Conservation (phyloP, 2,113 vertebrate species). For the Talpa occidentalis region DNA sequence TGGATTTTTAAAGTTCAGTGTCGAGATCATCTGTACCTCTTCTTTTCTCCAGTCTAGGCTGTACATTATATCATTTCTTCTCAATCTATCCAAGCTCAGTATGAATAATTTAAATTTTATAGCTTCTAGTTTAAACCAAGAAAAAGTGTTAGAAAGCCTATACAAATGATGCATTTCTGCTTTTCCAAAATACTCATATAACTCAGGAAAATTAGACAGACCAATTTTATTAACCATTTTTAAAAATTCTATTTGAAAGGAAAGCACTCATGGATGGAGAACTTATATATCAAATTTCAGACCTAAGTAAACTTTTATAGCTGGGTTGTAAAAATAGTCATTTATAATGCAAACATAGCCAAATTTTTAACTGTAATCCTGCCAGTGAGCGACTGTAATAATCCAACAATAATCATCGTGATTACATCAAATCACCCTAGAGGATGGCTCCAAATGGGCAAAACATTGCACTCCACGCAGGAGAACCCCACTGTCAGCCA, state of each 20-base stretch:
- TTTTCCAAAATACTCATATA: slow-evolving; percentile 83
- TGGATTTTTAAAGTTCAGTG: slow-evolving; percentile 72
- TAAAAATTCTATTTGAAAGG: slow-evolving; percentile 81
- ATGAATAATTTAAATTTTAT: slow-evolving; percentile 58
- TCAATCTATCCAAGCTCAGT: slow-evolving; percentile 36
- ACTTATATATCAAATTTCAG: slow-evolving; percentile 86
- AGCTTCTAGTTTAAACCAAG: slow-evolving; percentile 77
- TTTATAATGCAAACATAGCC: slow-evolving; percentile 85
- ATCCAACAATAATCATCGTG: slow-evolving; percentile 83
- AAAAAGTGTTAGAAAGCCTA: slow-evolving; percentile 66
- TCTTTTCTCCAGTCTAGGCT: not conserved
- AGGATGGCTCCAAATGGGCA: slow-evolving; percentile 78
- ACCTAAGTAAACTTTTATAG: slow-evolving; percentile 86
- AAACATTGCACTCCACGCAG: slow-evolving; percentile 75
- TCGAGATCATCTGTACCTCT: slow-evolving; percentile 2
- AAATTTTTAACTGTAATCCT: slow-evolving; percentile 85
- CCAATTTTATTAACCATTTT: slow-evolving; percentile 82
- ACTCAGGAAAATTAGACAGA: slow-evolving; percentile 82
- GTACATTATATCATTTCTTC: not conserved
- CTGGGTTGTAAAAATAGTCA: slow-evolving; percentile 85
- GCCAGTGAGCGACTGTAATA: slow-evolving; percentile 83
- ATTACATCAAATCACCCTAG: slow-evolving; percentile 83
- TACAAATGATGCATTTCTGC: slow-evolving; percentile 80
- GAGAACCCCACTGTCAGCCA: slow-evolving; percentile 75
- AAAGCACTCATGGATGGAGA: slow-evolving; percentile 79